Evolutionary conservation across 2,113 vertebrate genomes (phyloP), one percentile per base, ranked within the genome.

Genomic region (Tragelaphus strepsiceros): DNA sequence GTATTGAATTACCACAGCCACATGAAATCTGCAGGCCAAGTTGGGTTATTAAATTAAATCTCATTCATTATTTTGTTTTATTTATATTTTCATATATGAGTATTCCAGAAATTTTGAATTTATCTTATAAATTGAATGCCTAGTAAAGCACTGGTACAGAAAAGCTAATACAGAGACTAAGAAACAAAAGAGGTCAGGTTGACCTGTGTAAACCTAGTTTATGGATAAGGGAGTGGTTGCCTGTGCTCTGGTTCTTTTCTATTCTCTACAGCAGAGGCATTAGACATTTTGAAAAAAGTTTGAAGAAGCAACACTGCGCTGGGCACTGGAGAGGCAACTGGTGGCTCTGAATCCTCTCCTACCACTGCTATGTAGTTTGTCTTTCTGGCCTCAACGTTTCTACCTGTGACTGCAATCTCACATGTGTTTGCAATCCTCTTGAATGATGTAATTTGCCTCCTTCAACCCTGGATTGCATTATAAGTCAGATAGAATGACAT

Each of bases 401-500:
- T 61, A 12, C 43, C 6, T 7, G 0, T 26, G 26, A 74, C 3
- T 35, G 10, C 19, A 83, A 39, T 2, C 56, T 62, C 26, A 78
- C 6, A 22, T 3, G 1, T 49, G 12, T 30, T 89, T 51, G 8
- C 43, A 92, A 3, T 77, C 26, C 17, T 64, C 62, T 80, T 51
- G 2, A 93, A 51, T 22, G n/a, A 80, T 51, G 26, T 14, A 35
- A 30, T 59, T 88, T 13, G 6, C 15, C 46, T 67, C 15, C 32
- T 88, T 93, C 43, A 67, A 67, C 64, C 7, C 19, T n/a, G 30
- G 35, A 86, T 84, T 83, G 89, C 32, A 96, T 86, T 43, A 22
- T 51, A 82, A 62, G 17, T 62, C 22, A 86, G 43, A 49, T 2
- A 96, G 26, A 80, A 89, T 53, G 30, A 4, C 16, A 16, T 15